phyloP scores from a whole-genome alignment of 2,888 invertebrate genomes.

The Drosophila suboccidentalis region DNA sequence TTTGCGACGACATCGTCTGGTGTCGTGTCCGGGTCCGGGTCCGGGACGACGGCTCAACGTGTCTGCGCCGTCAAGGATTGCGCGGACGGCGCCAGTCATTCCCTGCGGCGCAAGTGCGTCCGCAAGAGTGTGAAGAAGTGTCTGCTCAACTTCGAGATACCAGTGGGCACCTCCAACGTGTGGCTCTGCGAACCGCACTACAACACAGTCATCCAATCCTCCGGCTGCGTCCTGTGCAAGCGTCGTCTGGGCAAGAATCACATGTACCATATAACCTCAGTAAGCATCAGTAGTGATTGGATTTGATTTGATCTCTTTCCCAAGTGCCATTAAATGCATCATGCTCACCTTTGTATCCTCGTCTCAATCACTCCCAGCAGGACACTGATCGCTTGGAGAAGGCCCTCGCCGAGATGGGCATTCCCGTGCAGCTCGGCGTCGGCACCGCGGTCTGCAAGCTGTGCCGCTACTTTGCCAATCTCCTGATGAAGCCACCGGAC shows the following conservation, averaged over 20 bases:
- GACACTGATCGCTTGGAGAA: slow-evolving; percentile 87
- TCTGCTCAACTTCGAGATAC: slow-evolving; percentile 89
- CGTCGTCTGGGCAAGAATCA: slow-evolving; percentile 91
- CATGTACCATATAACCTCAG: slow-evolving; percentile 90
- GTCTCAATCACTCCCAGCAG: slow-evolving; percentile 85
- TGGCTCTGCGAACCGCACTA: slow-evolving; percentile 91
- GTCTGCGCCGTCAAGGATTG: slow-evolving; percentile 90
- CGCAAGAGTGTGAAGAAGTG: slow-evolving; percentile 89
- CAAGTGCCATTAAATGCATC: too few species aligned
- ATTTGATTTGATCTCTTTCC: neutral
- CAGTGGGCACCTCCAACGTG: slow-evolving; percentile 86
- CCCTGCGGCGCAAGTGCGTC: slow-evolving; percentile 91
- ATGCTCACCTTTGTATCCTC: neutral
- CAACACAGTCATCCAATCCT: slow-evolving; percentile 89
- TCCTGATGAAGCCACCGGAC: slow-evolving; percentile 89
- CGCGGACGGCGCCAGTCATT: slow-evolving; percentile 87
- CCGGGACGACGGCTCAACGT: slow-evolving; percentile 42
- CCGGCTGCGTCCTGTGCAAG: slow-evolving; percentile 92
- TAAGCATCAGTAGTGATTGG: slow-evolving; percentile 55
- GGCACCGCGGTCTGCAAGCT: slow-evolving; percentile 93
- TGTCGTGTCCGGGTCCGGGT: slow-evolving; percentile 10
- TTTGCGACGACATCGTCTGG: slow-evolving; percentile 38
- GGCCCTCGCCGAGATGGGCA: slow-evolving; percentile 87
- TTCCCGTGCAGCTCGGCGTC: slow-evolving; percentile 89
- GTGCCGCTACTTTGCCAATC: slow-evolving; percentile 92